Percentiles rank a stretch among this genome's conserved stretches.
Evolutionary conservation across 2,888 invertebrate genomes (phyloP).

Genomic region (Agrilus cyanescens): DNA sequence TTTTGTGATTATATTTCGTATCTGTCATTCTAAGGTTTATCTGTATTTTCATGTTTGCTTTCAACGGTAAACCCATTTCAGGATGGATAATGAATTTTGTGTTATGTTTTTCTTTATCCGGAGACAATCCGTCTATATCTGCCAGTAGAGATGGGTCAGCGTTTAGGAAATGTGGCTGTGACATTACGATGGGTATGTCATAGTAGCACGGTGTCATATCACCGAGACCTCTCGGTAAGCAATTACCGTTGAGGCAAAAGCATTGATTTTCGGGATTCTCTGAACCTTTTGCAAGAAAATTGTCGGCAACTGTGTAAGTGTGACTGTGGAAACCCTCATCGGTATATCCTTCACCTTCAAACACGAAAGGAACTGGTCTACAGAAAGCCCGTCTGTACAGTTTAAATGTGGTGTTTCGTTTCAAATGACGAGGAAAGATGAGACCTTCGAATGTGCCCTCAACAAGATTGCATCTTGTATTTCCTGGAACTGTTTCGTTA

Average conservation of each 20-base stretch:
- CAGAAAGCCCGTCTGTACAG: conserved; percentile 69
- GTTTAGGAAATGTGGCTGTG: conserved; percentile 48
- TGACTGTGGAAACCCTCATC: conserved; percentile 45
- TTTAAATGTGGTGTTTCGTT: conserved; percentile 41
- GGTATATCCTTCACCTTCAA: conserved; percentile 26
- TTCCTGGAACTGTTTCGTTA: conserved; percentile 23
- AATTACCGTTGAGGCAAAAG: conserved; percentile 55
- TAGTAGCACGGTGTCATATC: conserved; percentile 42
- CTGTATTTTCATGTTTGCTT: conserved; percentile 53
- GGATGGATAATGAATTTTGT: conserved; percentile 57
- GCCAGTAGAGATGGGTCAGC: conserved; percentile 46
- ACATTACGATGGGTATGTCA: conserved; percentile 59
- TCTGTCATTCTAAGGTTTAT: conserved; percentile 58
- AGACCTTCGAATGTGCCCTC: conserved; percentile 61
- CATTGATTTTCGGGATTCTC: conserved; percentile 51
- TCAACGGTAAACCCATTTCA: conserved; percentile 54
- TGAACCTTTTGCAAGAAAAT: conserved; percentile 44
- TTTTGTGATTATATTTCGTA: conserved; percentile 47
- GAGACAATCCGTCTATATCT: conserved; percentile 48
- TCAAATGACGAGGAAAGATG: conserved; percentile 51
- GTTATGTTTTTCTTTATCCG: conserved; percentile 44
- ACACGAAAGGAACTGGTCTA: conserved; percentile 49
- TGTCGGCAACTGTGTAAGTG: conserved; percentile 47
- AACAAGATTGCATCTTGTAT: conserved; percentile 54
- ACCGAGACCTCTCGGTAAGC: conserved; percentile 49